phyloP scores from a whole-genome alignment of 2,888 invertebrate species.

The Phrixothrix hirtus region DNA sequence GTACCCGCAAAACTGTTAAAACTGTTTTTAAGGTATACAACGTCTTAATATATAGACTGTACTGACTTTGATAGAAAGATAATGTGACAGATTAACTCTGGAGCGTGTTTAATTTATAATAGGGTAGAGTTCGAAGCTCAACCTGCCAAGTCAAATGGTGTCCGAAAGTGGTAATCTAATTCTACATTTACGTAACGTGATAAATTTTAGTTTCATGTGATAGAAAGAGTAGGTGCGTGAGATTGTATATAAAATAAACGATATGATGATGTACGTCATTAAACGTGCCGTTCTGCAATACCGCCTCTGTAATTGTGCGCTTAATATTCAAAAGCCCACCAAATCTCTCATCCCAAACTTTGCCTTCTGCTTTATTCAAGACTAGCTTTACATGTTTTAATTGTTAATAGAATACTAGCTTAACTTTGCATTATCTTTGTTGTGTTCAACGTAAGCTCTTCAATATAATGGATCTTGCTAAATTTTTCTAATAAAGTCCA shows the following conservation, averaged over 20 bases:
- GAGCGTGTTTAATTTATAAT: conserved; percentile 20
- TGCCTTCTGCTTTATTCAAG: conserved; percentile 26
- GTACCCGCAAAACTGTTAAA: too few relatives aligned
- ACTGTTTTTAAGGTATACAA: too few relatives aligned
- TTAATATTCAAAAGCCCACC: conserved; percentile 28
- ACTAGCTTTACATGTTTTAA: conserved; percentile 23
- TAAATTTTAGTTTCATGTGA: neutral
- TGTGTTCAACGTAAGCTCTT: neutral
- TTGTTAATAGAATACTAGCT: conserved; percentile 11
- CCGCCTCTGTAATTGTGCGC: conserved; percentile 28
- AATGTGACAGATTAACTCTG: conserved; percentile 20
- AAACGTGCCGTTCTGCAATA: conserved; percentile 27
- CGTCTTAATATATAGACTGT: too few relatives aligned
- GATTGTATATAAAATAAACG: conserved; percentile 11
- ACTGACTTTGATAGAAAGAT: conserved; percentile 10
- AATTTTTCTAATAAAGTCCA: too few relatives aligned
- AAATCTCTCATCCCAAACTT: conserved; percentile 27
- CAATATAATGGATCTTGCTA: too few relatives aligned
- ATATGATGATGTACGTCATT: conserved; percentile 20
- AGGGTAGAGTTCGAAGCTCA: conserved; percentile 18
- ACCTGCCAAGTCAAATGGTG: conserved; percentile 12
- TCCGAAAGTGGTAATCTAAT: conserved; percentile 12
- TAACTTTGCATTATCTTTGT: neutral
- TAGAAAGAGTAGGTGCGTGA: conserved; percentile 9
- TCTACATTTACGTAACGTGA: conserved; percentile 7